These are phyloP conservation scores for Pollimyrus isidori DNA, from an alignment of 2,113 vertebrate genomes.

Conservation along the genomic window DNA sequence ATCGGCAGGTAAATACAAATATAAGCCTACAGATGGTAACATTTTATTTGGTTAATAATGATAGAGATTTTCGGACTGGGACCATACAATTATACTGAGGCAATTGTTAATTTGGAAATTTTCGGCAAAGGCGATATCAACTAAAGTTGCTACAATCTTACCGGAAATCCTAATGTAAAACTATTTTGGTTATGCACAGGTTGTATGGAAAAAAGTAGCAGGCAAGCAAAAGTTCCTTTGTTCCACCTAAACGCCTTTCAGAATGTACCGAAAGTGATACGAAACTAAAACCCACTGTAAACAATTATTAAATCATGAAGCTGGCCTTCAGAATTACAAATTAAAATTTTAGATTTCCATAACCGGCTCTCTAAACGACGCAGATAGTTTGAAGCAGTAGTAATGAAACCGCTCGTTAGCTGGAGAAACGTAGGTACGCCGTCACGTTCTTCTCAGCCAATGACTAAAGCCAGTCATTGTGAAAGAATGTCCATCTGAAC, in stretches of 20 bases:
- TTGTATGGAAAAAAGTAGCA: background rate
- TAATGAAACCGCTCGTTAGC: background rate
- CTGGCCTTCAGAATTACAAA: background rate
- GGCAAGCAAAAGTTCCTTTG: background rate
- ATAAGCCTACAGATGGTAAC: background rate
- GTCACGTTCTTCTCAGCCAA: background rate
- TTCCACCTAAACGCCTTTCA: background rate
- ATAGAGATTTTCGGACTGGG: background rate
- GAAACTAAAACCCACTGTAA: background rate
- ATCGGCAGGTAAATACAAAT: background rate
- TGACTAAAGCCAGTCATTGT: background rate
- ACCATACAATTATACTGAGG: background rate
- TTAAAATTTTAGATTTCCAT: background rate
- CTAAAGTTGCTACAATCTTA: background rate
- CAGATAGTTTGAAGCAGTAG: background rate
- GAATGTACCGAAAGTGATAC: background rate
- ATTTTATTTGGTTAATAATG: background rate
- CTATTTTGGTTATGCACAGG: background rate
- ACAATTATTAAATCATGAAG: background rate
- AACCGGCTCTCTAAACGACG: background rate
- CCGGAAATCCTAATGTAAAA: background rate
- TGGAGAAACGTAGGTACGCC: background rate
- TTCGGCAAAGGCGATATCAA: background rate
- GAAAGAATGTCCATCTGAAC: background rate
- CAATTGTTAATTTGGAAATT: background rate